Percentiles rank a stretch among this genome's conserved stretches.
Conservation (phyloP, 1,140 invertebrate species). For the Hyles vespertilio region DNA sequence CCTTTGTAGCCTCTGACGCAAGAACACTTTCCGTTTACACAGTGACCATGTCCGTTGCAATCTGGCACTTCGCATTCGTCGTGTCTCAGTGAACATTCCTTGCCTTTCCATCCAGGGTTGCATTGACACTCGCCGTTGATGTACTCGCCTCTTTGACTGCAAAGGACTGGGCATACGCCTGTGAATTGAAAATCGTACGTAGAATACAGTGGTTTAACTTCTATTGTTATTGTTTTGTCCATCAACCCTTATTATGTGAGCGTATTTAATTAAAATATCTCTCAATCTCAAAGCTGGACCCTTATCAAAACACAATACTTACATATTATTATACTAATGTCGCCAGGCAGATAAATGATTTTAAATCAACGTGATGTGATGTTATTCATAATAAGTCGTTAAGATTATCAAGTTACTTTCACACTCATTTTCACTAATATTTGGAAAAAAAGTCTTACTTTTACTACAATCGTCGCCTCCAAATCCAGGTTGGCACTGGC, state of each 20-base stretch:
- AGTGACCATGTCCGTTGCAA: slow-evolving; percentile 96
- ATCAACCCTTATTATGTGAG: too few species aligned
- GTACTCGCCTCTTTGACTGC: slow-evolving; percentile 96
- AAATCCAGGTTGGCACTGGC: slow-evolving; percentile 97
- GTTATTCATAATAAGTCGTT: too few species aligned
- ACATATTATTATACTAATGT: too few species aligned
- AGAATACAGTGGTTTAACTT: too few species aligned
- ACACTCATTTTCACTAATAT: too few species aligned
- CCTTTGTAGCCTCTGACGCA: slow-evolving; percentile 96
- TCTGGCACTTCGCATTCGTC: slow-evolving; percentile 96
- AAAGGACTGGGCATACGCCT: slow-evolving; percentile 96
- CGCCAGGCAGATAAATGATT: too few species aligned
- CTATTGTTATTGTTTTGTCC: too few species aligned
- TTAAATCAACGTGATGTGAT: too few species aligned
- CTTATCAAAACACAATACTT: too few species aligned
- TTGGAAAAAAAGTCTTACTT: slow-evolving; percentile 81
- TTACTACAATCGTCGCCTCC: slow-evolving; percentile 97
- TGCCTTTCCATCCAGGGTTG: slow-evolving; percentile 97
- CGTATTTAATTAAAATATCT: too few species aligned
- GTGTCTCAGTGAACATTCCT: slow-evolving; percentile 94
- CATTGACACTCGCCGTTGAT: slow-evolving; percentile 97
- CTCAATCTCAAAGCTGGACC: too few species aligned
- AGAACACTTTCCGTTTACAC: slow-evolving; percentile 94
- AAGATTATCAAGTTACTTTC: too few species aligned
- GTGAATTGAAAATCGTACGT: slow-evolving; percentile 28